These are phyloP conservation scores for mouse (Mus musculus) DNA, from an alignment of 2,113 vertebrate species.

Conservation along the genomic window DNA sequence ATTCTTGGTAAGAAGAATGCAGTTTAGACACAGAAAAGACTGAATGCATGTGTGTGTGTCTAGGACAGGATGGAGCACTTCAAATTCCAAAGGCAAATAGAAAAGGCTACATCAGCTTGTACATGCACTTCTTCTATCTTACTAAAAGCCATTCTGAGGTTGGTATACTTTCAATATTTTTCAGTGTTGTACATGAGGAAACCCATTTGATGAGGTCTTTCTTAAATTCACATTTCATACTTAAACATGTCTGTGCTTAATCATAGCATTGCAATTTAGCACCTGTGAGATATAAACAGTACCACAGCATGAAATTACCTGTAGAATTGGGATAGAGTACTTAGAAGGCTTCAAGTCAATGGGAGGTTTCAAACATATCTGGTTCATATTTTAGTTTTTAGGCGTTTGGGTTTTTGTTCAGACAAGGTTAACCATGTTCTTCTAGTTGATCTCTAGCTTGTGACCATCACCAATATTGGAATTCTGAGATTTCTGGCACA, in stretches of 20 bases:
- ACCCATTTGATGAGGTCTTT: not conserved
- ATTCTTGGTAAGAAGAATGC: constrained; percentile 37
- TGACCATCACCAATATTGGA: not conserved
- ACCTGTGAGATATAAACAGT: not conserved
- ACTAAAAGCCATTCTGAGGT: not conserved
- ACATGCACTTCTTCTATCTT: not conserved
- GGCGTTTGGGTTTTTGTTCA: not conserved
- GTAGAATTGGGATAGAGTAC: not conserved
- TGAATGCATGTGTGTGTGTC: not conserved
- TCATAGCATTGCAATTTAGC: not conserved
- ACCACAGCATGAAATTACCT: not conserved
- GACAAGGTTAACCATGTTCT: not conserved
- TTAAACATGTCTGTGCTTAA: not conserved
- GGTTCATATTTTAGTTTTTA: not conserved
- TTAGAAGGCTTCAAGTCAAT: not conserved
- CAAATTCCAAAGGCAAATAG: not conserved
- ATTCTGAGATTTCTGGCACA: not conserved
- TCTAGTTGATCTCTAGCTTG: not conserved
- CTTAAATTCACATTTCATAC: constrained; percentile 39
- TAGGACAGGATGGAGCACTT: not conserved
- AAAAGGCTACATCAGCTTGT: not conserved
- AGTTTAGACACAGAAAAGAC: not conserved
- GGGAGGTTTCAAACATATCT: not conserved
- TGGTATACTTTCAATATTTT: not conserved
- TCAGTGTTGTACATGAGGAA: not conserved